phyloP scores from a whole-genome alignment of 2,797 vertebrate species.

The Enteromius trimaculatus region DNA sequence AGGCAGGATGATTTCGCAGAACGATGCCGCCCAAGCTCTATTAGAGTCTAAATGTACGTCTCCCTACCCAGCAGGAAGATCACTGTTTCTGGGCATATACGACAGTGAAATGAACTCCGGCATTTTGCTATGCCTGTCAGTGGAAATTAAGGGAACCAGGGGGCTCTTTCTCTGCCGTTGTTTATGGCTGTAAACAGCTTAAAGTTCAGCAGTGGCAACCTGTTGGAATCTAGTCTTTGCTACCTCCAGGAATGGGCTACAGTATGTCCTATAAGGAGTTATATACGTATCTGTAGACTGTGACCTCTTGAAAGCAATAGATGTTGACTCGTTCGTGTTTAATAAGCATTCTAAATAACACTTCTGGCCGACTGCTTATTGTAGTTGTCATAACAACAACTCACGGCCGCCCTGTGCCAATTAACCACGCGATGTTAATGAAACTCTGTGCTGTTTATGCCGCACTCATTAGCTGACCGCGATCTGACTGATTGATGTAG shows the following conservation, averaged over 20 bases:
- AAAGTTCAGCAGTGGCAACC: constrained; percentile 67
- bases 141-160: constrained; percentile 21
- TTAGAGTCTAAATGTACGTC: constrained; percentile 25
- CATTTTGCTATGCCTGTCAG: neutral
- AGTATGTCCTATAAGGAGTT: neutral
- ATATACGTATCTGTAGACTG: neutral
- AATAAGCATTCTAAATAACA: constrained; percentile 11
- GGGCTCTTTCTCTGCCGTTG: constrained; percentile 24
- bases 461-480: constrained; percentile 66
- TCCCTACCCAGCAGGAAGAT: constrained; percentile 27
- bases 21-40: neutral
- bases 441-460: constrained; percentile 32
- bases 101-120: constrained; percentile 21
- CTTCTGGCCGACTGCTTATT: neutral
- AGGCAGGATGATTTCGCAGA: constrained; percentile 21
- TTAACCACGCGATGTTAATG: constrained; percentile 36
- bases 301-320: constrained; percentile 5
- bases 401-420: constrained; percentile 14
- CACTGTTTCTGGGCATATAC: constrained; percentile 27
- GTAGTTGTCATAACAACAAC: constrained; percentile 14
- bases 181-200: constrained; percentile 53
- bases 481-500: constrained; percentile 63
- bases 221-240: constrained; percentile 68
- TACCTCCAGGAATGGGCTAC: neutral
- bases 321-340: constrained; percentile 7